Conservation (phyloP, 2,888 invertebrate species). For the Rosalia funebris region DNA sequence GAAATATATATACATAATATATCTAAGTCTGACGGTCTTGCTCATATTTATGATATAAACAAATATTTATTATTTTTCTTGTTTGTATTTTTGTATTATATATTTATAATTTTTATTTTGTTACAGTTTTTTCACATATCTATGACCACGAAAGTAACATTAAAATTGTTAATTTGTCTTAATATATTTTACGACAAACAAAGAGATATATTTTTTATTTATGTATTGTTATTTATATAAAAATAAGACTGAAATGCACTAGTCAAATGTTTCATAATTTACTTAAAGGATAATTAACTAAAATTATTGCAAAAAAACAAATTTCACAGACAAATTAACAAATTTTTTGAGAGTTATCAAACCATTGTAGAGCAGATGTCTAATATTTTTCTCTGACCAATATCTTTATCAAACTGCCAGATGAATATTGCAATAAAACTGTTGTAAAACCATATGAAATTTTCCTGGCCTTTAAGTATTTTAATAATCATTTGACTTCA, state of each 20-base stretch:
- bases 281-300: constrained; percentile 4
- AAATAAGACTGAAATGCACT: constrained; percentile 39
- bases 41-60: constrained; percentile 48
- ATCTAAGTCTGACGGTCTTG: constrained; percentile 52
- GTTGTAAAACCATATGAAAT: too few species aligned
- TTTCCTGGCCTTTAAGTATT: too few species aligned
- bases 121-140: constrained; percentile 37
- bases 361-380: constrained; percentile 1
- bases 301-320: constrained; percentile 26
- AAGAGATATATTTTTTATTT: constrained; percentile 31
- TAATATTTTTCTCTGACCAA: not conserved
- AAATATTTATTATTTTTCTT: constrained; percentile 40
- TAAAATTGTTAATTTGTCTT: constrained; percentile 42
- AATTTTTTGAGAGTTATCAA: constrained; percentile 15
- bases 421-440: too few species aligned
- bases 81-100: constrained; percentile 44
- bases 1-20: constrained; percentile 19
- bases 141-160: constrained; percentile 24
- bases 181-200: constrained; percentile 17
- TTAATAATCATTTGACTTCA: too few species aligned
- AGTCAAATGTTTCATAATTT: constrained; percentile 30
- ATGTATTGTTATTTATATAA: constrained; percentile 23
- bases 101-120: constrained; percentile 41
- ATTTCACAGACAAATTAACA: constrained; percentile 37
- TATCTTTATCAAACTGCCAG: too few species aligned